phyloP scores from a whole-genome alignment of 2,888 invertebrate genomes.

The Ypsolopha scabrella region DNA sequence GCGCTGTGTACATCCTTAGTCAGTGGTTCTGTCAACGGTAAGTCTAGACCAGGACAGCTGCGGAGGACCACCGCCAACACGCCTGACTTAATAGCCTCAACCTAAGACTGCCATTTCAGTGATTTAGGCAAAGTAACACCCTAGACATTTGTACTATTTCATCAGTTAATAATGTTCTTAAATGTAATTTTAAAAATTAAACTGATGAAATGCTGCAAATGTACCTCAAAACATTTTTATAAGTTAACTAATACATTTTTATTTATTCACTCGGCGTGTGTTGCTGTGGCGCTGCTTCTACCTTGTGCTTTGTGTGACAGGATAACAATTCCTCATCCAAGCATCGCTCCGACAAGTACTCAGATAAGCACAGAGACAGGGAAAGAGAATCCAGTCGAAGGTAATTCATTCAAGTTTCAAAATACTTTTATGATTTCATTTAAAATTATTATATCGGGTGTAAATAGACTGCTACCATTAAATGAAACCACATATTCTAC shows the following conservation, averaged over 20 bases:
- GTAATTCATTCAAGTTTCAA: conserved; percentile 19
- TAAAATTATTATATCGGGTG: too few relatives aligned
- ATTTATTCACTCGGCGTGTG: conserved; percentile 70
- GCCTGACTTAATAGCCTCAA: conserved; percentile 24
- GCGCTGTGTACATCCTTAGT: conserved; percentile 75
- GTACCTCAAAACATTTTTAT: conserved; percentile 40
- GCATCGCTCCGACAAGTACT: conserved; percentile 67
- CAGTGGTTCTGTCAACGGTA: conserved; percentile 74
- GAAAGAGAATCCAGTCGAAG: conserved; percentile 49
- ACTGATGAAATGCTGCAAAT: conserved; percentile 45
- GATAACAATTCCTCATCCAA: conserved; percentile 68
- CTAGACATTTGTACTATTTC: conserved; percentile 44
- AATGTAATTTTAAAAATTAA: conserved; percentile 11
- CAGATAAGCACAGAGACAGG: conserved; percentile 64
- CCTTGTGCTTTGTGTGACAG: conserved; percentile 73
- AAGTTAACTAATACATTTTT: conserved; percentile 62
- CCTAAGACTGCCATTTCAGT: conserved; percentile 29
- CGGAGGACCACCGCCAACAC: conserved; percentile 44
- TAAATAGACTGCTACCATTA: too few relatives aligned
- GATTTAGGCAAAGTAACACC: conserved; percentile 44
- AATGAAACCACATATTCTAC: too few relatives aligned
- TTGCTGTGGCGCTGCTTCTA: conserved; percentile 72
- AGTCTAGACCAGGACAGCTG: conserved; percentile 71
- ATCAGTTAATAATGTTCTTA: conserved; percentile 18
- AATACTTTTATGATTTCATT: too few relatives aligned